phyloP scores from a whole-genome alignment of 2,797 vertebrate species.

The Sebastes steindachneri region DNA sequence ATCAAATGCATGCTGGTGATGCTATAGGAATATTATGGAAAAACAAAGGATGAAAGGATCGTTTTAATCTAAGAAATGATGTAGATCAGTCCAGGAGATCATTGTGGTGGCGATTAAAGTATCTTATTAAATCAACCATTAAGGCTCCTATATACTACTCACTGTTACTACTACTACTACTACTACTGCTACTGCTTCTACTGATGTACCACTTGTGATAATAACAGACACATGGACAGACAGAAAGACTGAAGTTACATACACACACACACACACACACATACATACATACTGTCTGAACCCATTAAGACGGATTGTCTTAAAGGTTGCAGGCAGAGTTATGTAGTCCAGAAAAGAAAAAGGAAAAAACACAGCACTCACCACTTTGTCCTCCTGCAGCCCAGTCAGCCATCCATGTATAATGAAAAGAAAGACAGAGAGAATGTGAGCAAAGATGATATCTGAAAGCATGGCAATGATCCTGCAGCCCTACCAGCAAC shows the following conservation, averaged over 20 bases:
- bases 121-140: not conserved
- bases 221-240: conserved; percentile 3
- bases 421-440: conserved; percentile 65
- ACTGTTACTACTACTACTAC: not conserved
- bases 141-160: not conserved
- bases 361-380: conserved; percentile 84
- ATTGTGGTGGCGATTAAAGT: not conserved
- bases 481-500: not conserved
- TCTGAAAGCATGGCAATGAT: conserved; percentile 45
- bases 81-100: not conserved
- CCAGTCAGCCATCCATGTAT: conserved; percentile 82
- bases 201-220: not conserved
- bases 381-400: conserved; percentile 99
- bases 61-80: not conserved
- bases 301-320: conserved; percentile 8
- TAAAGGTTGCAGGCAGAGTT: conserved; percentile 33
- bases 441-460: conserved; percentile 56
- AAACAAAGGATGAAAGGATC: not conserved
- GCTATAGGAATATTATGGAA: not conserved
- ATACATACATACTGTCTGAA: conserved; percentile 11
- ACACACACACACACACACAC: not conserved
- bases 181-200: not conserved
- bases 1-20: not conserved
- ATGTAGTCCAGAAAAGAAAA: conserved; percentile 22
- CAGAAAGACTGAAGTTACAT: not conserved